Evolutionary conservation across 1,140 invertebrate species (phyloP).

Genomic region (Chironomus striatipennis): DNA sequence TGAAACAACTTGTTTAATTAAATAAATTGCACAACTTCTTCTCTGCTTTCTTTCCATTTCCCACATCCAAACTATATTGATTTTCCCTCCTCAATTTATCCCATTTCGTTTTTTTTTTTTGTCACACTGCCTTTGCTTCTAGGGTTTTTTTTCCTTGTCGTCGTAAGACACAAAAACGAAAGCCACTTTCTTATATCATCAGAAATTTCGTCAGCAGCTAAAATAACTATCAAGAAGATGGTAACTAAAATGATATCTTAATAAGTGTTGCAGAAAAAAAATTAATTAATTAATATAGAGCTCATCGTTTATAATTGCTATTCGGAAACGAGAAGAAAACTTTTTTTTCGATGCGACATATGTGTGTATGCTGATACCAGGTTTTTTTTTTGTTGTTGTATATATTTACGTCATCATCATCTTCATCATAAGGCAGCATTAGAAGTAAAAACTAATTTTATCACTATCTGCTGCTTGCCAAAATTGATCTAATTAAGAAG

Average conservation of each 20-base stretch:
- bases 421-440: not conserved
- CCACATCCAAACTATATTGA: not conserved
- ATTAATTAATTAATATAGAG: constrained; percentile 1
- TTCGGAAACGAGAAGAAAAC: not conserved
- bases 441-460: not conserved
- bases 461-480: not conserved
- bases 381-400: no score
- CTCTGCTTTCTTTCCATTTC: constrained; percentile 9
- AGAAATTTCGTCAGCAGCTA: not conserved
- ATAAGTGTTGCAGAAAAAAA: not conserved
- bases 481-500: constrained; percentile 10
- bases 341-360: constrained; percentile 8
- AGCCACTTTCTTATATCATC: no score
- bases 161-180: no score
- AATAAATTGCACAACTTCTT: constrained; percentile 22
- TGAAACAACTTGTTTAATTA: constrained; percentile 23
- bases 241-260: not conserved
- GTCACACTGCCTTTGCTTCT: no score
- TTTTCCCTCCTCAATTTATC: not conserved
- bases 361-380: constrained; percentile 11
- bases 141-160: no score
- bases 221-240: not conserved
- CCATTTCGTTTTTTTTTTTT: not conserved
- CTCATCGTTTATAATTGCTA: not conserved
- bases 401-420: not conserved